phyloP scores from a whole-genome alignment of 2,888 invertebrate genomes.

The Aphidius colemani region DNA sequence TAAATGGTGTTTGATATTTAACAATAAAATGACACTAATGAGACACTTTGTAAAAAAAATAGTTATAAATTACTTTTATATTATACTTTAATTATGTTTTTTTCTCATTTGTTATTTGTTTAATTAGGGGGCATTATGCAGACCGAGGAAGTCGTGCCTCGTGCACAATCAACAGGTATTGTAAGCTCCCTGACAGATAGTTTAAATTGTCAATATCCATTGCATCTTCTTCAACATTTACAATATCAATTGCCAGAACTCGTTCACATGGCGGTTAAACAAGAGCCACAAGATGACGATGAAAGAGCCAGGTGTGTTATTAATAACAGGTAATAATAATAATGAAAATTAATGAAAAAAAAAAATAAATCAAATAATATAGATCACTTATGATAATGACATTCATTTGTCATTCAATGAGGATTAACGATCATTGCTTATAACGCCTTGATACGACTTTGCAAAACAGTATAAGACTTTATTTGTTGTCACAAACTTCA shows the following conservation, averaged over 20 bases:
- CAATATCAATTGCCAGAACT: slow-evolving; percentile 49
- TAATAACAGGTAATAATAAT: slow-evolving; percentile 43
- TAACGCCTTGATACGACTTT: neutral
- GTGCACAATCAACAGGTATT: slow-evolving; percentile 54
- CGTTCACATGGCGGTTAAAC: slow-evolving; percentile 58
- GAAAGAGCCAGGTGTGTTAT: slow-evolving; percentile 48
- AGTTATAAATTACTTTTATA: neutral
- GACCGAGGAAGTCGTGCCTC: slow-evolving; percentile 59
- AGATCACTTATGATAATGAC: neutral
- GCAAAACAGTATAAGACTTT: too few species aligned
- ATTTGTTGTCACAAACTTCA: too few species aligned
- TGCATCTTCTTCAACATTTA: slow-evolving; percentile 45
- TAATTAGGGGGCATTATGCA: slow-evolving; percentile 60
- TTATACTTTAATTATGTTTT: slow-evolving; percentile 1
- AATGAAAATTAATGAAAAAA: neutral
- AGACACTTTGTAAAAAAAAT: neutral
- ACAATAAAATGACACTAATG: neutral
- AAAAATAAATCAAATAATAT: neutral
- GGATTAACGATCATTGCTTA: slow-evolving; percentile 4
- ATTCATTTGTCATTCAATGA: slow-evolving; percentile 10
- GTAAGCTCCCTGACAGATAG: slow-evolving; percentile 50
- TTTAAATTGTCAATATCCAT: slow-evolving; percentile 44
- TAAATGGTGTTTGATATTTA: too few species aligned
- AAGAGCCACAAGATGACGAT: slow-evolving; percentile 57
- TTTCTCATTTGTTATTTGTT: slow-evolving; percentile 25